Base-by-base conservation (phyloP, 2,797 vertebrate genomes). In the Bradypus variegatus region DNA sequence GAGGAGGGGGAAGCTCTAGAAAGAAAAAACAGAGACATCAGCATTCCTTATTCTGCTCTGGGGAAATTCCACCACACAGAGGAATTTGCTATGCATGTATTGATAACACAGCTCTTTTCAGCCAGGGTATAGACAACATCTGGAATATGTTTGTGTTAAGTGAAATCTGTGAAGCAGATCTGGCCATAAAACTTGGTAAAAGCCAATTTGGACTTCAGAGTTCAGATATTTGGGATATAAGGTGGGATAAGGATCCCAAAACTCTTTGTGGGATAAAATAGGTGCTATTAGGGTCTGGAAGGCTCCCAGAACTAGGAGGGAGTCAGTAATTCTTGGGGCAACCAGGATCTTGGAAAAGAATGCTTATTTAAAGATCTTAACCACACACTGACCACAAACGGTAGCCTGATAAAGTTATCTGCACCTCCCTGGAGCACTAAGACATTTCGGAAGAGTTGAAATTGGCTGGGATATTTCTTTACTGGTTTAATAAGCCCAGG, bases 101-200 rank as follows among this genome's bases (percentile, higher is more conserved):
- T 13, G 69, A 69, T 75, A 93, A 70, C 75, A 73, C 25, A 64
- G 41, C 70, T 69, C 70, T 90, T 78, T 55, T 45, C 76, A 50
- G 58, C 48, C 64, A 29, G 75, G 36, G 16, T n/a, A 16, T 2
- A 86, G 81, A 70, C 6, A 13, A 85, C 93, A 93, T 88, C 95
- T 95, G 94, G 91, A 88, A 83, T 48, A 53, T 5, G 76, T 94
- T 92, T 86, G 21, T 50, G 62, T 53, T 88, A 83, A 92, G 88
- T 72, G 89, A 79, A 33, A 45, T 90, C 92, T 58, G n/a, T 64
- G 53, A 91, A 92, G 89, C 41, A 92, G 45, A 19, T 91, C 92
- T 89, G 78, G 92, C 62, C 33, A 18, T 93, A 93, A 94, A 96
- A 94, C 2, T n/a, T 64, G 64, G 53, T 94, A 92, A 95, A 94